Conservation (phyloP, 2,113 vertebrate genomes). For the Taxidea taxus region DNA sequence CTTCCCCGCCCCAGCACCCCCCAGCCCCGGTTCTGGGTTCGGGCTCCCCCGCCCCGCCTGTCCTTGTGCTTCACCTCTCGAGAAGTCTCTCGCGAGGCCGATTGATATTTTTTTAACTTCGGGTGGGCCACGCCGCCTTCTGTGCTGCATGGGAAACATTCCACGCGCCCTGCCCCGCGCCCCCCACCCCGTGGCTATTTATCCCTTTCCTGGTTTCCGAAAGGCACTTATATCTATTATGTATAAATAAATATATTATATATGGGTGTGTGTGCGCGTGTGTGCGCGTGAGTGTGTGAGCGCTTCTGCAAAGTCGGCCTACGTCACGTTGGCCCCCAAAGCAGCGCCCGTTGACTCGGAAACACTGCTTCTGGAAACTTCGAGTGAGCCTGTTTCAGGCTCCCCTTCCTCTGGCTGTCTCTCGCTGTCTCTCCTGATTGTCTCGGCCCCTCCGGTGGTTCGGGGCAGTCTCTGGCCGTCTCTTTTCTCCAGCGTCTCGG, state of each 20-base stretch:
- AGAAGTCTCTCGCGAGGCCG: conserved; percentile 39
- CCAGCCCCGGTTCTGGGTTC: not conserved
- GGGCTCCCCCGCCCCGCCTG: not conserved
- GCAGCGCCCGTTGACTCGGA: conserved; percentile 17
- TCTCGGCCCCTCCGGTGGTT: not conserved
- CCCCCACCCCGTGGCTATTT: conserved; percentile 41
- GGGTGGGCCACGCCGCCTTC: not conserved
- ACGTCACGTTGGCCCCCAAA: not conserved
- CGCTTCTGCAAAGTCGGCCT: conserved; percentile 31
- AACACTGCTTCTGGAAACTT: conserved; percentile 30
- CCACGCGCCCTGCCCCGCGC: conserved; percentile 19
- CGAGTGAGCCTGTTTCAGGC: not conserved
- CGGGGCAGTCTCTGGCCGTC: not conserved
- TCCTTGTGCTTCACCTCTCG: conserved; percentile 29
- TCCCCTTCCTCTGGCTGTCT: not conserved
- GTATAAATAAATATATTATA: conserved; percentile 80
- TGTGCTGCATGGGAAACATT: conserved; percentile 74
- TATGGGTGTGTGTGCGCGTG: conserved; percentile 58
- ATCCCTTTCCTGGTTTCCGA: conserved; percentile 67
- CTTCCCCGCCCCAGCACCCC: not conserved
- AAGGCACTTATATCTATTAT: conserved; percentile 79
- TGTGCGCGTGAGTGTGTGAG: not conserved
- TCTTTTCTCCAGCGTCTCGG: not conserved
- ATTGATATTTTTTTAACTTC: conserved; percentile 62
- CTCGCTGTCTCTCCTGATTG: not conserved